Percentiles rank a stretch among this genome's conserved stretches.
Conservation (phyloP, 2,888 invertebrate species). For the Melinaea marsaeus region DNA sequence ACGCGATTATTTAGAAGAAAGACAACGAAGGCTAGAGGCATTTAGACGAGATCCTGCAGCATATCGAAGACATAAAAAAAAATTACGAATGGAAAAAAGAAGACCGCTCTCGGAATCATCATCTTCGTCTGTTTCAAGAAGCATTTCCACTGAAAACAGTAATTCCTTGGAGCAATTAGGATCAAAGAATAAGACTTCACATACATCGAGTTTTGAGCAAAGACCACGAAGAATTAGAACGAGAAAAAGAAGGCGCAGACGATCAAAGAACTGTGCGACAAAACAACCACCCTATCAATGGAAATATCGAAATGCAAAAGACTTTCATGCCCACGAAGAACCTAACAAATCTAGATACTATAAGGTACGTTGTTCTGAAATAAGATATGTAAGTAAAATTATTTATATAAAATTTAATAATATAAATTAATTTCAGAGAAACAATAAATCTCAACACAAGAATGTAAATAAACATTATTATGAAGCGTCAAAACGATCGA, state of each 20-base stretch:
- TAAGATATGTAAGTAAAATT: neutral
- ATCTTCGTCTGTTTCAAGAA: slow-evolving; percentile 42
- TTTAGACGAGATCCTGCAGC: slow-evolving; percentile 62
- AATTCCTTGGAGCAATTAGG: slow-evolving; percentile 48
- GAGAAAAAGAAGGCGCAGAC: slow-evolving; percentile 59
- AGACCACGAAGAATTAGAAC: slow-evolving; percentile 52
- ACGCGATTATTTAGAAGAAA: slow-evolving; percentile 58
- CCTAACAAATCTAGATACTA: slow-evolving; percentile 39
- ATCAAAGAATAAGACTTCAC: slow-evolving; percentile 44
- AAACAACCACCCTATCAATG: slow-evolving; percentile 69
- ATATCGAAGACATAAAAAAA: slow-evolving; percentile 59
- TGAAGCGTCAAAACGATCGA: slow-evolving; percentile 44
- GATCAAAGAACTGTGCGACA: slow-evolving; percentile 67
- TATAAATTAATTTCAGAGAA: slow-evolving; percentile 43
- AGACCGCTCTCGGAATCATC: slow-evolving; percentile 43
- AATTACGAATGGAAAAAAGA: slow-evolving; percentile 57
- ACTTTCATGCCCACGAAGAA: slow-evolving; percentile 36
- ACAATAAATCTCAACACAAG: slow-evolving; percentile 45
- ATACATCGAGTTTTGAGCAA: slow-evolving; percentile 43
- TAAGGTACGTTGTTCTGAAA: slow-evolving; percentile 30
- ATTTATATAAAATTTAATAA: neutral
- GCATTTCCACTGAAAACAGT: slow-evolving; percentile 53
- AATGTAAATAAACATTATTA: slow-evolving; percentile 17
- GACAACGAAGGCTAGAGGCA: slow-evolving; percentile 56
- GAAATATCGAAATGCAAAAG: slow-evolving; percentile 46